These are phyloP conservation scores for Theristus sp. DNA, from an alignment of 2,888 invertebrate species.

Conservation along the genomic window DNA sequence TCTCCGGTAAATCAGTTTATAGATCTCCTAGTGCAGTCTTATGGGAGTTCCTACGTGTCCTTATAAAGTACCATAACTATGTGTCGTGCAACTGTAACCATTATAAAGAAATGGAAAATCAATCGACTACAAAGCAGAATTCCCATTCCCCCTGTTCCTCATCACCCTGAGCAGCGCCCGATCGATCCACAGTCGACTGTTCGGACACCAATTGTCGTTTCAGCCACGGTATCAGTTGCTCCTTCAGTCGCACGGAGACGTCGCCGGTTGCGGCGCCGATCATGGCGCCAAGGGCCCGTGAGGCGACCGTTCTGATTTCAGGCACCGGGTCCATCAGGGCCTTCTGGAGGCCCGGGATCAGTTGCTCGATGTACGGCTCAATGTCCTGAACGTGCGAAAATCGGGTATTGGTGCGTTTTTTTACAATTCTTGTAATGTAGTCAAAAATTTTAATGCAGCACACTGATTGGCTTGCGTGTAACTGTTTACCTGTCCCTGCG, in stretches of 20 bases:
- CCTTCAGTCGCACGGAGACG: slow-evolving; percentile 64
- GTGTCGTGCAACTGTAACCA: no score
- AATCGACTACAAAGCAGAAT: not conserved
- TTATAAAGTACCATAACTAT: no score
- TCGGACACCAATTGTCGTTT: slow-evolving; percentile 93
- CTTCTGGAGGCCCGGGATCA: slow-evolving; percentile 85
- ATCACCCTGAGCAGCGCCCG: slow-evolving; percentile 73
- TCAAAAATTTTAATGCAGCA: no score
- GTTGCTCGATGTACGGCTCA: slow-evolving; percentile 78
- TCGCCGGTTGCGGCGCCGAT: slow-evolving; percentile 41
- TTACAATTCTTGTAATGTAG: no score
- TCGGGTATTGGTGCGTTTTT: no score
- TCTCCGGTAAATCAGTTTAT: no score
- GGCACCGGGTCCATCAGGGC: slow-evolving; percentile 93
- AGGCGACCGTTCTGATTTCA: slow-evolving; percentile 84
- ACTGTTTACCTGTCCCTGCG: no score
- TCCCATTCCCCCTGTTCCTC: not conserved
- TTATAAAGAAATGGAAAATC: no score
- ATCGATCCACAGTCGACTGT: slow-evolving; percentile 73
- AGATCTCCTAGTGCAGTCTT: no score
- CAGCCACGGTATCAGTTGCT: slow-evolving; percentile 88
- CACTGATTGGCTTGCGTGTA: no score
- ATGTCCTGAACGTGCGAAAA: no score
- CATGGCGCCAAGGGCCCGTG: slow-evolving; percentile 89
- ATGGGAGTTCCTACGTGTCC: no score